Base-by-base conservation (phyloP, 23 tunicate genomes). In the Ciona savignyi region DNA sequence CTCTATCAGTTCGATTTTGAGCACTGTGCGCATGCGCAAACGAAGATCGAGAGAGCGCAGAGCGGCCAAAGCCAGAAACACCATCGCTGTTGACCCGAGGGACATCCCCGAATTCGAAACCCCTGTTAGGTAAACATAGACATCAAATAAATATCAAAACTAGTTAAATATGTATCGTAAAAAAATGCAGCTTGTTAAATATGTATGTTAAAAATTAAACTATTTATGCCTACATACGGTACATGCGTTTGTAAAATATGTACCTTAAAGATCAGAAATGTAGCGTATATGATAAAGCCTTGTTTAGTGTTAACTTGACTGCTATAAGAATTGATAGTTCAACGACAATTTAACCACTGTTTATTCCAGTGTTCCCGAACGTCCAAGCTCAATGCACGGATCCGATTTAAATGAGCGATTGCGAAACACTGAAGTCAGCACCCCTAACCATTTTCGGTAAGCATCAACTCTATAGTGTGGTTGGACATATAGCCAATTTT, bases 11-110 rank as follows among this genome's bases (percentile, higher is more conserved):
- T 84, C 90, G 25, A 76, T 91, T 34, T 80, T 80, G 1, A 80
- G 81, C 35, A 75, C 97, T 25, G 97, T 91, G 86, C 90, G 97
- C 76, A 85, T 91, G 90, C 90, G 97, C 81, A 91, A 80, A 48
- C 83, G 89, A 25, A 62, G 64, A 63, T 70, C 83, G 62, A 81
- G 89, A 25, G 81, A 76, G 75, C 78, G 81, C 0, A 33, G 78
- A 0, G 77, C 84, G 2, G 31, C 31, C 19, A 62, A 60, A 28
- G 65, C 62, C 2, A 68, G 97, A 31, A 72, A 91, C 77, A 85
- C 97, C 0, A 91, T 91, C 51, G 91, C 97, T 1, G 74, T 83
- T 29, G 85, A 84, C 42, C 67, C 83, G 32, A 82, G 80, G 60
- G 34, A 68, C 0, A 82, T 35, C 2, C 81, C 85, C 26, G 78